Conservation (phyloP, 2,888 invertebrate species). For the Branchipolynoe longqiensis region DNA sequence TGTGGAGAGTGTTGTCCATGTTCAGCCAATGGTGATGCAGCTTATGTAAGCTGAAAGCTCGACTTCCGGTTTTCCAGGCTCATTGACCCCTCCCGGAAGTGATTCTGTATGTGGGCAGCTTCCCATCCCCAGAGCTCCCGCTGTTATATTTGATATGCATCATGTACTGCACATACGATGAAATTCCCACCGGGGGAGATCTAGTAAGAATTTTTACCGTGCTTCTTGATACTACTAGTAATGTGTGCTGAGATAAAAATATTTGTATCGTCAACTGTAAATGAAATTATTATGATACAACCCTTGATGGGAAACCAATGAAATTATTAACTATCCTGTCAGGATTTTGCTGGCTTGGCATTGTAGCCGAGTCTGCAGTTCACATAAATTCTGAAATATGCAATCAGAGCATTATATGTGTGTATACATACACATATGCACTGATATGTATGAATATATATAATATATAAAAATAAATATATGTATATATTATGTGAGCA, state of each 20-base stretch:
- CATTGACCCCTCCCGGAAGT: not conserved
- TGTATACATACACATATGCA: no score
- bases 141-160: not conserved
- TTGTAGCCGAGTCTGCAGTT: not conserved
- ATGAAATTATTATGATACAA: not conserved
- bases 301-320: not conserved
- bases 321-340: not conserved
- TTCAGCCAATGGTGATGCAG: not conserved
- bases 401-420: not conserved
- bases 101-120: not conserved
- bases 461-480: no score
- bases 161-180: not conserved
- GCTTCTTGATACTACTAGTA: not conserved
- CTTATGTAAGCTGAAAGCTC: conserved; percentile 3
- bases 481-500: no score
- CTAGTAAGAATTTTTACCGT: not conserved
- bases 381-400: not conserved
- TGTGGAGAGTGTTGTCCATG: not conserved
- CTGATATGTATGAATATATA: no score
- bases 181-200: not conserved
- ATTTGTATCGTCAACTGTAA: conserved; percentile 26
- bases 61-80: conserved; percentile 23
- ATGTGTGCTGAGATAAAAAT: conserved; percentile 4
- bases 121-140: not conserved
- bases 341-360: conserved; percentile 10